Evolutionary conservation across 2,113 vertebrate species (phyloP), one percentile per base, ranked within the genome.

Genomic region (Microcebus ravelobensis): DNA sequence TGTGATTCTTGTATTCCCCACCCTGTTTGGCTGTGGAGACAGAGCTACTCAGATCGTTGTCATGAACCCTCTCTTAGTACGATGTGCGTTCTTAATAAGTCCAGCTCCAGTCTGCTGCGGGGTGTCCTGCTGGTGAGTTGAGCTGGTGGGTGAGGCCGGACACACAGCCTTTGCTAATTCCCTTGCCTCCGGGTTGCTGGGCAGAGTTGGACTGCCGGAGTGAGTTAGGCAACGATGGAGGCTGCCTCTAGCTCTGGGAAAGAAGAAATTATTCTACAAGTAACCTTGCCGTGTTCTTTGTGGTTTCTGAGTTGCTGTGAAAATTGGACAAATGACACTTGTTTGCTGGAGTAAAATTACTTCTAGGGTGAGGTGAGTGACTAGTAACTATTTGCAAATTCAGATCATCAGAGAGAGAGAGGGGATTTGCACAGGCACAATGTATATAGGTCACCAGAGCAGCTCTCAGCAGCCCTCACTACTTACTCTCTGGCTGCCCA

Each of bases 41-140:
- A 61, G 59, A 63, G 36, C 57, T 29, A 2, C 29, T 39, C 45
- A 42, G 70, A 3, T 34, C 25, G 2, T 34, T 34, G 39, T 18
- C 27, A 67, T 34, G 8, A 52, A 34, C 23, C 6, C 31, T 71
- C 13, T 34, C 2, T 31, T 12, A 21, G 21, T 5, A 20, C 39
- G 14, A 5, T 3, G 6, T 25, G 18, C 7, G 2, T 20, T 77
- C 13, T 10, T 65, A 18, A 5, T 6, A 17, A 13, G 29, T 15
- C 7, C 2, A 48, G 36, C 76, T n/a, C 36, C 25, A 7, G 74
- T 25, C 36, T 91, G 20, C 1, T 45, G 27, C 6, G 10, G 11
- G 6, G 17, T 0, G 18, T 39, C 25, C 21, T 25, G 17, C 74
- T 52, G 36, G n/a, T 12, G 65, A 86, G 45, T 18, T 12, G 39